Evolutionary conservation across 2,888 invertebrate species (phyloP).

Genomic region (Amphipoea lucens): DNA sequence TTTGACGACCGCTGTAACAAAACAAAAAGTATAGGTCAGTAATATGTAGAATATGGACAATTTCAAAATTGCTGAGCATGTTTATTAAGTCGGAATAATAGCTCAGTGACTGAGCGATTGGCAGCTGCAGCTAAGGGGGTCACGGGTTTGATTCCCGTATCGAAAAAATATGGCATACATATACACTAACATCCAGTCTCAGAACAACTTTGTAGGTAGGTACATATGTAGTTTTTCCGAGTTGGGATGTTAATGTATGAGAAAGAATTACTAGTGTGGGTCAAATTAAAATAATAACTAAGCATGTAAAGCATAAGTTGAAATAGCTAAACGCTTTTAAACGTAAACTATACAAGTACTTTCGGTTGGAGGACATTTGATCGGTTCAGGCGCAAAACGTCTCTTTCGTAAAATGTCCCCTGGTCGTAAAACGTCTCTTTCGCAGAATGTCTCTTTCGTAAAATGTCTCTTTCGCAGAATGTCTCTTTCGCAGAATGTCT

Average conservation of each 20-base stretch:
- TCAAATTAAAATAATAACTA: not conserved
- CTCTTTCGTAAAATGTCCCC: too few species aligned
- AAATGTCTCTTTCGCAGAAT: too few species aligned
- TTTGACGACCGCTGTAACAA: conserved; percentile 79
- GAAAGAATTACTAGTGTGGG: not conserved
- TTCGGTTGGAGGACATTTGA: too few species aligned
- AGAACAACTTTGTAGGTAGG: not conserved
- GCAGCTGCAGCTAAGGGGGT: not conserved
- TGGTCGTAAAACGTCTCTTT: too few species aligned
- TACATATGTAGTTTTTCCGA: not conserved
- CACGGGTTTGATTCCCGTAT: not conserved
- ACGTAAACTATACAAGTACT: too few species aligned
- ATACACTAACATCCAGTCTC: not conserved
- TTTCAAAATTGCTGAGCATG: not conserved
- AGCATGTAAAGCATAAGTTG: not conserved
- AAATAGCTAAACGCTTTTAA: too few species aligned
- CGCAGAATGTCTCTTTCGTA: too few species aligned
- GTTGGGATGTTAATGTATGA: not conserved
- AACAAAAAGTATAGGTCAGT: not conserved
- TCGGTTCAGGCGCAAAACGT: too few species aligned
- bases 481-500: too few species aligned
- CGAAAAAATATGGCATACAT: not conserved
- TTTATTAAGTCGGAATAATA: not conserved
- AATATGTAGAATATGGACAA: not conserved
- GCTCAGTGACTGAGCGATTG: not conserved